These are phyloP conservation scores for Anguilla megastoma DNA, from an alignment of 2,797 vertebrate species.

Conservation along the genomic window DNA sequence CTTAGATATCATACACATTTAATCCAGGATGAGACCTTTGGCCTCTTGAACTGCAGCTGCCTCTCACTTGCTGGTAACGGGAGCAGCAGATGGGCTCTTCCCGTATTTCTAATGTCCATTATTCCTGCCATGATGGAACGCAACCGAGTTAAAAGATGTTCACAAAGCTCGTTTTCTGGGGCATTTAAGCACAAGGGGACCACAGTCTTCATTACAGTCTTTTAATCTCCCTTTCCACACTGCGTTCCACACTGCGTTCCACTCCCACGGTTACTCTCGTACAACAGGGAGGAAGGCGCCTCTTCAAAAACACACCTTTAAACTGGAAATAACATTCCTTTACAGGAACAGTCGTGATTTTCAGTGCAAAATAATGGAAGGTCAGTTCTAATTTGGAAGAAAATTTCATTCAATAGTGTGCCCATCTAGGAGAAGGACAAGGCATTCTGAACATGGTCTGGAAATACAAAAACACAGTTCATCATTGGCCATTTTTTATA, in stretches of 20 bases:
- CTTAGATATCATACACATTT: not conserved
- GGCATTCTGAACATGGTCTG: no score
- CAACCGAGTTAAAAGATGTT: not conserved
- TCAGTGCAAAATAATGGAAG: not conserved
- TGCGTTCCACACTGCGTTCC: not conserved
- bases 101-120: not conserved
- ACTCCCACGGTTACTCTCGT: not conserved
- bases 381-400: not conserved
- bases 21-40: not conserved
- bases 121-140: not conserved
- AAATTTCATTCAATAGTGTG: not conserved
- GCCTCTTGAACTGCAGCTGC: not conserved
- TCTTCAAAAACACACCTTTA: not conserved
- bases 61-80: not conserved
- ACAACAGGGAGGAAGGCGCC: not conserved
- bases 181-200: not conserved
- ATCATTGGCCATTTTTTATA: not conserved
- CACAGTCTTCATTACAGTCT: not conserved
- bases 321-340: not conserved
- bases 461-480: not conserved
- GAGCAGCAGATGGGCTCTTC: not conserved
- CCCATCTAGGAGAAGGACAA: not conserved
- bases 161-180: not conserved
- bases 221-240: not conserved
- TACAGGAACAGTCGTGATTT: not conserved